Percentiles rank a stretch among this genome's conserved stretches.
These are phyloP conservation scores for Temnothorax curvispinosus DNA, from an alignment of 1,140 invertebrate genomes.

Conservation along the genomic window DNA sequence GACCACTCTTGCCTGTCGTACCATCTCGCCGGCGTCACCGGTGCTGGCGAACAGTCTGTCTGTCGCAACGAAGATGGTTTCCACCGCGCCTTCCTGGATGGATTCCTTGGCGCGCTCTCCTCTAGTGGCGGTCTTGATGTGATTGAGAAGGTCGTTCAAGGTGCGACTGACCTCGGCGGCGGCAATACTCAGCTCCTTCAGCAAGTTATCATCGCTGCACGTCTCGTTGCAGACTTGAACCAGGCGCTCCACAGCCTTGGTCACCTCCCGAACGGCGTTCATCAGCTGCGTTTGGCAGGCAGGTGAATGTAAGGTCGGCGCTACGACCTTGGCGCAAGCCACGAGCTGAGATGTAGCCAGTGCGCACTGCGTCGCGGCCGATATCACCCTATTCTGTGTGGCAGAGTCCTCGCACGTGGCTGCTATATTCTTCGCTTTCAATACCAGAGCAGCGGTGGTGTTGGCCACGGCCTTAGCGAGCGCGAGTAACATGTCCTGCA, in stretches of 20 bases:
- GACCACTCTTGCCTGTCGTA: slow-evolving; percentile 95
- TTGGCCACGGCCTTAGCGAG: slow-evolving; percentile 98
- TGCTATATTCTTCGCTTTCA: slow-evolving; percentile 97
- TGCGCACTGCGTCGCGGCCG: slow-evolving; percentile 98
- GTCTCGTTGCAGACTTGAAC: slow-evolving; percentile 93
- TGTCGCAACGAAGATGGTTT: slow-evolving; percentile 95
- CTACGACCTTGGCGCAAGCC: slow-evolving; percentile 98
- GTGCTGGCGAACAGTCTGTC: slow-evolving; percentile 94
- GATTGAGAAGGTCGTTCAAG: slow-evolving; percentile 95
- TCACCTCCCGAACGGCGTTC: slow-evolving; percentile 96
- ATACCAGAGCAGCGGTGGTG: slow-evolving; percentile 97
- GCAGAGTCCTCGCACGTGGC: slow-evolving; percentile 92
- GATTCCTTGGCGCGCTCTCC: slow-evolving; percentile 86
- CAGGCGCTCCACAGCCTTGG: slow-evolving; percentile 96
- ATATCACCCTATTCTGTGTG: slow-evolving; percentile 95
- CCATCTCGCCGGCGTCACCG: slow-evolving; percentile 97
- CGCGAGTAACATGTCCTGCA: slow-evolving; percentile 94
- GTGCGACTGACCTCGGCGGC: slow-evolving; percentile 96
- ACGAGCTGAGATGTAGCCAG: slow-evolving; percentile 98
- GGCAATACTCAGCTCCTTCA: slow-evolving; percentile 93
- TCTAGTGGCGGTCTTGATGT: slow-evolving; percentile 90
- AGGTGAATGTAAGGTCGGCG: slow-evolving; percentile 94
- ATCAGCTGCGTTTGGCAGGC: slow-evolving; percentile 98
- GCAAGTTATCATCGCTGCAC: slow-evolving; percentile 89
- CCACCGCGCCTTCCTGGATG: slow-evolving; percentile 93